Conservation (phyloP, 2,888 invertebrate species). For the Diabrotica balteata region DNA sequence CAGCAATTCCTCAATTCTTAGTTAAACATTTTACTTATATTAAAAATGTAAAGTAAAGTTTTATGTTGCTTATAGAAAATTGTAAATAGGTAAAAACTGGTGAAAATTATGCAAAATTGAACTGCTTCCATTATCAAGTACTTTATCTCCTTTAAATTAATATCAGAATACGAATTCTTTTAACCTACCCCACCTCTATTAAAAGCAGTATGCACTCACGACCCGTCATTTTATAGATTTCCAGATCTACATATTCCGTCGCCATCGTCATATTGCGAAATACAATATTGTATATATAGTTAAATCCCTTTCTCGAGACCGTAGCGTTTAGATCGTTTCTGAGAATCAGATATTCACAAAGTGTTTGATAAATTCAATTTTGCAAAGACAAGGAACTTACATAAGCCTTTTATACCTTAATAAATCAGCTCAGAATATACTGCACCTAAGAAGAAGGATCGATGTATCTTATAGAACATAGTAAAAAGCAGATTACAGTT, state of each 20-base stretch:
- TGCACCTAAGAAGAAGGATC: no score
- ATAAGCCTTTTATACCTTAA: background rate
- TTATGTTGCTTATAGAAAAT: no score
- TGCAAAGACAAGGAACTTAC: constrained; percentile 9
- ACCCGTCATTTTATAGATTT: constrained; percentile 7
- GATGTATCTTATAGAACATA: no score
- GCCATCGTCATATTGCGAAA: constrained; percentile 20
- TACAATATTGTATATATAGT: constrained; percentile 20
- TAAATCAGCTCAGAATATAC: background rate
- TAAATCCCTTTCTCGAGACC: constrained; percentile 16
- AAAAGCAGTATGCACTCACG: background rate
- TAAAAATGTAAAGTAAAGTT: no score
- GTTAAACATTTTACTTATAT: no score
- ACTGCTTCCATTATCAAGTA: no score
- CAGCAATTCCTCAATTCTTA: no score
- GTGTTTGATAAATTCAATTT: constrained; percentile 23
- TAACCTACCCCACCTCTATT: background rate
- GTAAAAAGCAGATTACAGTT: no score
- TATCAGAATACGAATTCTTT: no score
- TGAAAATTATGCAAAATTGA: no score
- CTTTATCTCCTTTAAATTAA: no score
- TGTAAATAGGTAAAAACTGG: no score
- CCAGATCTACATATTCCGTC: constrained; percentile 16
- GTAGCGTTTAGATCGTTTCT: constrained; percentile 17
- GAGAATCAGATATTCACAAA: constrained; percentile 23